Conservation (phyloP, 1,140 invertebrate genomes). For the Gryllus bimaculatus region DNA sequence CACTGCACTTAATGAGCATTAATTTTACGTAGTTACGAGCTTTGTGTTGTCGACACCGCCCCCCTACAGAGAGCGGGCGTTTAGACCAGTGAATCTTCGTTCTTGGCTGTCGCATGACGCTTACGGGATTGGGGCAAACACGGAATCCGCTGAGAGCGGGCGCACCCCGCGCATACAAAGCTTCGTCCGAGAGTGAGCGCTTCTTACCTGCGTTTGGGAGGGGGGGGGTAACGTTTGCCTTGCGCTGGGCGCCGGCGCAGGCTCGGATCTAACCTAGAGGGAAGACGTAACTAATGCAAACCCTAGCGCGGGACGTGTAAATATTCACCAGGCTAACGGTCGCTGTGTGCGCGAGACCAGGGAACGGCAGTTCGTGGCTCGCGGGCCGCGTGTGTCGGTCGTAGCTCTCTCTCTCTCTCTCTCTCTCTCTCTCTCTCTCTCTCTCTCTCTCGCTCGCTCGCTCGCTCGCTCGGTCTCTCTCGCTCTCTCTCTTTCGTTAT, state of each 20-base stretch:
- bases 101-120: no score
- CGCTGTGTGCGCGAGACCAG: background rate
- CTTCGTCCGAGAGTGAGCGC: background rate
- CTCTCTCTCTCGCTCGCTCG: no score
- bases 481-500: no score
- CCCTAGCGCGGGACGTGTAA: background rate
- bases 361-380: background rate
- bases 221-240: no score
- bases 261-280: background rate
- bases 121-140: no score
- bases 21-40: background rate
- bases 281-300: background rate
- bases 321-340: background rate
- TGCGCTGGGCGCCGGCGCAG: no score
- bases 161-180: background rate
- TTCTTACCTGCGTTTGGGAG: no score
- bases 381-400: no score
- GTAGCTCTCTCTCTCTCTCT: no score
- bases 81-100: no score
- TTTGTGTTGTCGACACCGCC: background rate
- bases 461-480: no score
- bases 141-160: background rate
- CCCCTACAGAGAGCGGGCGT: background rate
- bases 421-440: no score
- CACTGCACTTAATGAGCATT: background rate